These are phyloP conservation scores for Paralichthys olivaceus DNA, from an alignment of 2,113 vertebrate genomes.

Conservation along the genomic window DNA sequence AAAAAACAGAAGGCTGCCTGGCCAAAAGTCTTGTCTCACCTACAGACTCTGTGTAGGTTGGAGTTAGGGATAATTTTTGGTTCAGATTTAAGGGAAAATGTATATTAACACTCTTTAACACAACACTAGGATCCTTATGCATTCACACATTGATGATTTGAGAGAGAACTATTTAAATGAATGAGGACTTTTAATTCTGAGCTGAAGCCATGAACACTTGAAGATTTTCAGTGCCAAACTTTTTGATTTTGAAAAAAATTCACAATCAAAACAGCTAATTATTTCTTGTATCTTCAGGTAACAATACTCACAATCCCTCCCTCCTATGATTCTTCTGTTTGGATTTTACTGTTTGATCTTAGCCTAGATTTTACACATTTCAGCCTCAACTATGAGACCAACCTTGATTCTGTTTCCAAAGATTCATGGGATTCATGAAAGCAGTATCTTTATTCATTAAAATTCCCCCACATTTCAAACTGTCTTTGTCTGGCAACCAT, in stretches of 20 bases:
- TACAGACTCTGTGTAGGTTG: too few species aligned
- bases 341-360: constrained; percentile 5
- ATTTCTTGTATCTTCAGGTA: not conserved
- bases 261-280: not conserved
- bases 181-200: not conserved
- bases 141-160: not conserved
- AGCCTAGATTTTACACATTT: not conserved
- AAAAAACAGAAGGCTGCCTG: too few species aligned
- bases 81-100: too few species aligned
- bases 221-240: not conserved
- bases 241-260: not conserved
- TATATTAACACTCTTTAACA: not conserved
- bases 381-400: not conserved
- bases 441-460: constrained; percentile 39
- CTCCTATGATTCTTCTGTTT: not conserved
- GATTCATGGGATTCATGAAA: constrained; percentile 26
- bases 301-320: not conserved
- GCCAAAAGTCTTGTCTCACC: too few species aligned
- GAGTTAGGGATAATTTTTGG: too few species aligned
- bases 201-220: not conserved
- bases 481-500: constrained; percentile 68
- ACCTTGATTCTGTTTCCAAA: constrained; percentile 44
- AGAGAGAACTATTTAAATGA: not conserved
- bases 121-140: not conserved
- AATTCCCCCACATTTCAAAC: constrained; percentile 40